phyloP scores from a whole-genome alignment of 2,797 vertebrate genomes.

The Carduelis carduelis region DNA sequence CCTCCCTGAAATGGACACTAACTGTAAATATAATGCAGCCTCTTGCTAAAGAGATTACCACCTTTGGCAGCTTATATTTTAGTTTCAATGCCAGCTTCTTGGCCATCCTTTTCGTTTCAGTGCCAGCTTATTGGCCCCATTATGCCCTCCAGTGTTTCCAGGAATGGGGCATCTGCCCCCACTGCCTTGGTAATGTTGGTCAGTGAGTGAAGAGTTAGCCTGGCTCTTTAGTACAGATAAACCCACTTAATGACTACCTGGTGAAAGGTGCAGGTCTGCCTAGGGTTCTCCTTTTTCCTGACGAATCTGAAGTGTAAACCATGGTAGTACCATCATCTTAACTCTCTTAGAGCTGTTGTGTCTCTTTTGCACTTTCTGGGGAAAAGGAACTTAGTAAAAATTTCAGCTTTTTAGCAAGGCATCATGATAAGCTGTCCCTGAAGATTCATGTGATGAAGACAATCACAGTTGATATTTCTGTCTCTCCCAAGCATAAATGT shows the following conservation, averaged over 20 bases:
- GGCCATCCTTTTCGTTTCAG: neutral
- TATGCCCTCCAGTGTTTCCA: neutral
- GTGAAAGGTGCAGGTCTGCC: neutral
- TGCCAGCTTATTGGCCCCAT: neutral
- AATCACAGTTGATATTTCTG: neutral
- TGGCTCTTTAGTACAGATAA: neutral
- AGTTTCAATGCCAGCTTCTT: conserved; percentile 1
- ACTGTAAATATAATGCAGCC: neutral
- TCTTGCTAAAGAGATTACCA: conserved; percentile 10
- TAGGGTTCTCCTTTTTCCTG: neutral
- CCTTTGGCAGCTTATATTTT: neutral
- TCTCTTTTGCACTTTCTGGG: rapidly evolving
- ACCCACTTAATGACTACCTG: neutral
- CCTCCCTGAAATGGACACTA: neutral
- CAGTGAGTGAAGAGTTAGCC: neutral
- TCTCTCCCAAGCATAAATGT: rapidly evolving
- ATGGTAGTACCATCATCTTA: rapidly evolving
- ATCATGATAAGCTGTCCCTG: neutral
- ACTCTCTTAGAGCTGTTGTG: neutral
- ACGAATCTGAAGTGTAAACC: neutral
- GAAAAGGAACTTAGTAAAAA: neutral
- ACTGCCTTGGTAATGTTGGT: neutral
- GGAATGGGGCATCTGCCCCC: neutral
- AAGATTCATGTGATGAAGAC: neutral
- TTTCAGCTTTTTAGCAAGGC: neutral